Base-by-base conservation (phyloP, 1,140 invertebrate genomes). In the Drosophila pruinosa region DNA sequence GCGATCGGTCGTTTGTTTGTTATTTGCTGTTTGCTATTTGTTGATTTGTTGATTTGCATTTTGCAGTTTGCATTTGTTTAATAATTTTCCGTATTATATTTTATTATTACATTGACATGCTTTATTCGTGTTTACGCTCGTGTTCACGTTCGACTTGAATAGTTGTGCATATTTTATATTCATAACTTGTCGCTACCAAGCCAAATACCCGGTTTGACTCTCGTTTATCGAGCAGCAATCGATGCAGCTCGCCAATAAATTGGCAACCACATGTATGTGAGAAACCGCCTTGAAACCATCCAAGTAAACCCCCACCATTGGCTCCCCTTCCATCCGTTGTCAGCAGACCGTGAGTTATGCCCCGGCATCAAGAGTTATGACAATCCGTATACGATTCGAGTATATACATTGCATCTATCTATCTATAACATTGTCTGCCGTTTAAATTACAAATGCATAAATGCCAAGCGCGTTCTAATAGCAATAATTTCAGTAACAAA, bases 91-190 rank as follows among this genome's bases (percentile, higher is more conserved):
- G 70, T 86, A 86, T 81, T 78, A 82, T 75, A 75, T 78, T 75
- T 73, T 75, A 72, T 78, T 86, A 88, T 86, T 78, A 86, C 82
- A 57, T 67, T 77, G 82, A 82, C 82, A 88, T 88, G 82, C 82
- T 82, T 81, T 85, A 81, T 80, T 86, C 81, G 77, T 68, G 62
- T 62, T 78, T 41, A 68, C 57, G 61, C 59, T 67, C 68, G 41
- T 58, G 64, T 41, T 52, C 22, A 21, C 24, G n/a, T 57, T 17
- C 19, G 12, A 45, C 8, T 73, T 72, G 82, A 70, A 78, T 81
- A 88, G 81, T 88, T 88, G 80, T 82, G 82, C 78, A 86, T 86
- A 86, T 86, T 86, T 86, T 88, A 86, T 86, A 86, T 86, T 86
- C 82, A 86, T 86, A 86, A 86, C 82, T 86, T 88, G 82, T 86